Evolutionary conservation across 2,797 vertebrate species (phyloP).

Genomic region (Microcaecilia unicolor): DNA sequence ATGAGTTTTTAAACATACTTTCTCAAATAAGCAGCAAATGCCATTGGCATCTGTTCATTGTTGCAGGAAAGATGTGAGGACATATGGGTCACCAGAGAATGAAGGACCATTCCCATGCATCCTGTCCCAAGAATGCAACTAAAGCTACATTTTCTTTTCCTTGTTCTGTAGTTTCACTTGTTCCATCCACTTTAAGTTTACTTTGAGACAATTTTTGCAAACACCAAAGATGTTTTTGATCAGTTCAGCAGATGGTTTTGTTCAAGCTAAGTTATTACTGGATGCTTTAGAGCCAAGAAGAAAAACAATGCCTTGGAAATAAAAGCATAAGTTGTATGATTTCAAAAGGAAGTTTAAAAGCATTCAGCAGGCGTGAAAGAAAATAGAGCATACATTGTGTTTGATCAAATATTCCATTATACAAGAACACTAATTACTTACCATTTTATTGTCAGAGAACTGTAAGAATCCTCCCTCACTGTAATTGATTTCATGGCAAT

Average conservation of each 20-base stretch:
- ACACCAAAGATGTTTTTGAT: not conserved
- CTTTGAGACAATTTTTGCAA: not conserved
- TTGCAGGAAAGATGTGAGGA: constrained; percentile 11
- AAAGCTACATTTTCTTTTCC: not conserved
- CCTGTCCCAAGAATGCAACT: not conserved
- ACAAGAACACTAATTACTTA: no score
- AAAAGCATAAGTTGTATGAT: no score
- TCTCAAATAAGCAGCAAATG: constrained; percentile 11
- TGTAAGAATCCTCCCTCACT: no score
- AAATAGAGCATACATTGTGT: no score
- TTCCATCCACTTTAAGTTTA: no score
- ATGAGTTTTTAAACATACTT: constrained; percentile 36
- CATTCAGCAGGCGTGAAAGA: no score
- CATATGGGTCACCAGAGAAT: constrained; percentile 3
- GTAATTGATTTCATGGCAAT: no score
- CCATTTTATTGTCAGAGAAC: no score
- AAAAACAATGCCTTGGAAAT: no score
- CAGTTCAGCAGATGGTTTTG: not conserved
- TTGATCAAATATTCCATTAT: no score
- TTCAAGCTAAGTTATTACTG: not conserved
- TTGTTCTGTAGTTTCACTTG: not conserved
- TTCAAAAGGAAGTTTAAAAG: no score
- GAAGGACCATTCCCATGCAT: constrained; percentile 15
- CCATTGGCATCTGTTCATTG: constrained; percentile 22
- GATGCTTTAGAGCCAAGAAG: not conserved